Base-by-base conservation (phyloP, 2,797 vertebrate species). In the Myotis vivesi region DNA sequence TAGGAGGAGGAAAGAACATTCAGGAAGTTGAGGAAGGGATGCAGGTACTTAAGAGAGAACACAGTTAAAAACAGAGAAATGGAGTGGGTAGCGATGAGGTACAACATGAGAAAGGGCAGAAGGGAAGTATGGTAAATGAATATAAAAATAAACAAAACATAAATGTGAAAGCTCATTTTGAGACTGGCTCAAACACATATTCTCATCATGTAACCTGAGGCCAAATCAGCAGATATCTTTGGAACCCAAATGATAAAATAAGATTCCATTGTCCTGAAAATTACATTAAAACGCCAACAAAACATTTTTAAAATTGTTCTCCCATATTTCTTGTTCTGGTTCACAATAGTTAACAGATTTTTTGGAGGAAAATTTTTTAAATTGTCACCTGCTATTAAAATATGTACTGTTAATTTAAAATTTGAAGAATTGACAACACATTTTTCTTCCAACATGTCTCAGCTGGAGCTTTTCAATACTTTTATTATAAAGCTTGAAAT, bases 381-480 rank as follows among this genome's bases (percentile, higher is more conserved):
- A 62, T 51, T 95, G 75, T 17, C 69, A 96, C n/a, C 64, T 89
- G 19, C 79, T 85, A 86, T 89, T 94, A 87, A 95, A 89, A 82
- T 75, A 87, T 57, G 0, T 53, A 41, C 41, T 71, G 16, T 86
- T 83, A 89, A 96, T 87, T 87, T 95, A 86, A 96, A 90, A 83
- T 87, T 85, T 75, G 44, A 92, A 89, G 41, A 53, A 53, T 28
- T 53, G 49, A 73, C 20, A 83, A 92, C 41, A 80, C 41, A 66
- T 69, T 89, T 92, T 69, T 92, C 30, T 72, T 66, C 69, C 19
- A 95, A 87, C 25, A 22, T 94, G 89, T 80, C 25, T 64, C n/a
- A 90, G 38, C 71, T 84, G 2, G 49, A 89, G 16, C 11, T 93
- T 87, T 92, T 80, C 12, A 36, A 51, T 73, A 64, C 22, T 79